phyloP scores from a whole-genome alignment of 2,797 vertebrate genomes.

The Emys orbicularis region DNA sequence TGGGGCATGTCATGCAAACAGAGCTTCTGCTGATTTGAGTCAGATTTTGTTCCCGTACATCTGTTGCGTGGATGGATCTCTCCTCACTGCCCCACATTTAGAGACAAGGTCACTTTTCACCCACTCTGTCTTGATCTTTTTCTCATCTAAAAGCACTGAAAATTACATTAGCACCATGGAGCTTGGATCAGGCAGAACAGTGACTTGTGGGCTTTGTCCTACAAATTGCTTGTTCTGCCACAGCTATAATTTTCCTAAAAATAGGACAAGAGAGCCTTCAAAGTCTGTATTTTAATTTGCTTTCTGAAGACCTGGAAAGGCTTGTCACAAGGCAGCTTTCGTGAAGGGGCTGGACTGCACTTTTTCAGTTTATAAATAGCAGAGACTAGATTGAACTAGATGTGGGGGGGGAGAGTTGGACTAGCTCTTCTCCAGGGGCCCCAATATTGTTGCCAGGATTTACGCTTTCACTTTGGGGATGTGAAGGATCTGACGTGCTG shows the following conservation, averaged over 20 bases:
- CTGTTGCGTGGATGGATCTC: too few relatives aligned
- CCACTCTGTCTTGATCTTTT: background rate
- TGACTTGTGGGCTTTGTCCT: background rate
- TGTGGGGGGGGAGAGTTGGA: background rate
- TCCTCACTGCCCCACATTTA: background rate
- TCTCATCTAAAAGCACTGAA: background rate
- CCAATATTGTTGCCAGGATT: background rate
- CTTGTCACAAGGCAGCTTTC: background rate
- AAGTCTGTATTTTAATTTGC: background rate
- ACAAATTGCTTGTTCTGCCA: background rate
- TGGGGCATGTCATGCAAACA: background rate
- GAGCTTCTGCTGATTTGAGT: background rate
- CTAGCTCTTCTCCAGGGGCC: background rate
- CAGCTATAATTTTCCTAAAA: background rate
- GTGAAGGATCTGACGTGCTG: background rate
- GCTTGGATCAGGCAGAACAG: background rate
- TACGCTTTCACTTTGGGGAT: background rate
- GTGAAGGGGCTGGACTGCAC: background rate
- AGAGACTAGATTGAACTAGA: background rate
- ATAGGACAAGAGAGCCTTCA: background rate
- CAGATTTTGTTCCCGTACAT: background rate
- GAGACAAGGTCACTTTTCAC: background rate
- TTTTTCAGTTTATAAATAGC: background rate
- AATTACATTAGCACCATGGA: background rate
- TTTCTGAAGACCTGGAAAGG: background rate